Base-by-base conservation (phyloP, 2,113 vertebrate genomes). In the Melanocharis versteri region DNA sequence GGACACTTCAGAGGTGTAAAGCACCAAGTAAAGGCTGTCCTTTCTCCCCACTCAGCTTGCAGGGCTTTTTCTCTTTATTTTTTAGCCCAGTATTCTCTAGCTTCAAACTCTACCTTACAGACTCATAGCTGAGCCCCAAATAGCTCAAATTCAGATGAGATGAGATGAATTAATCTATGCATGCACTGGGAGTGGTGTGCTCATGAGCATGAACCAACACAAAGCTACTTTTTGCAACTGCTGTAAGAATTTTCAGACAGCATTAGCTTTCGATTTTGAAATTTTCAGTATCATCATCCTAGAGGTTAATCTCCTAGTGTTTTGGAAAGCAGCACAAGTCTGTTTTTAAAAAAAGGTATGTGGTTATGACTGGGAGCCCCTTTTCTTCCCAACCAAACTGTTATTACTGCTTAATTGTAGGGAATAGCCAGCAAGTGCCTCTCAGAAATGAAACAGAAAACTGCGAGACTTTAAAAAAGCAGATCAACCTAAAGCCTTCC, bases 361-460 rank as follows among this genome's bases (percentile, higher is more conserved):
- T 60, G 30, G 47, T 54, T 88, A 28, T 58, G 58, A 89, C 22
- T 78, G 22, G 44, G 51, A 88, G 10, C 31, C 39, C 22, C 7
- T 92, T 79, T 71, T 87, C 17, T 87, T 92, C 51, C 80, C 31
- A 87, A 57, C n/a, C 70, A 51, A 97, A 86, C 75, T 72, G 4
- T 81, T 83, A 57, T 72, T 94, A 39, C 91, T 93, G 42, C 81
- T 94, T 87, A 80, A 76, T 97, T 97, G 33, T 91, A 98, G 98
- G 98, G 42, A 98, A 85, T 95, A 96, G 83, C 69, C 98, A 97
- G 90, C 97, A 98, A 96, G 96, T 98, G 97, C 96, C 97, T 97
- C 90, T 97, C 92, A 97, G 97, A 97, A 97, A 87, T 89, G 97
- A 98, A 97, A 94, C 48, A 80, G 97, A 98, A 91, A 97, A 64